Conservation (phyloP, 2,888 invertebrate species). For the Oxyscelio sp. region DNA sequence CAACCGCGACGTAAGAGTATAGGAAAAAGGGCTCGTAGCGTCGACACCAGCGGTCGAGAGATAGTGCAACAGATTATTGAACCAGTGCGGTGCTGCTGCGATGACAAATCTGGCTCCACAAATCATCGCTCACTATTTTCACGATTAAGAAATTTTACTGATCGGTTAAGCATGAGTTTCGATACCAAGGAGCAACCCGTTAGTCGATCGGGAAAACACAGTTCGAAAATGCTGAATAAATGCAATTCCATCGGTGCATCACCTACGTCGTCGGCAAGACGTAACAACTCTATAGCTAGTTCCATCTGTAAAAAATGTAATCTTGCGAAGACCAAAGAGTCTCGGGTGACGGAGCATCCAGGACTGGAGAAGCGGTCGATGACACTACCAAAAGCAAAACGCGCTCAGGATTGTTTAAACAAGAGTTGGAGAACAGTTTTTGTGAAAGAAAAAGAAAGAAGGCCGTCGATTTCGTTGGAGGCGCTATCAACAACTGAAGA, state of each 20-base stretch:
- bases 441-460: conserved; percentile 83
- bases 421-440: conserved; percentile 87
- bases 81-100: conserved; percentile 82
- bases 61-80: neutral
- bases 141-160: conserved; percentile 89
- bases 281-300: conserved; percentile 57
- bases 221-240: conserved; percentile 81
- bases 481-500: conserved; percentile 80
- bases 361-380: conserved; percentile 85
- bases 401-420: conserved; percentile 85
- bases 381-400: conserved; percentile 86
- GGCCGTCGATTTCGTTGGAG: conserved; percentile 86
- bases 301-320: conserved; percentile 85
- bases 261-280: conserved; percentile 69
- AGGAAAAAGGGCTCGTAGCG: too few species aligned
- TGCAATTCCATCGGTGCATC: conserved; percentile 82
- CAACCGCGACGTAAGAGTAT: conserved; percentile 86
- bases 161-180: conserved; percentile 89
- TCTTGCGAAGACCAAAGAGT: conserved; percentile 79
- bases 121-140: conserved; percentile 89
- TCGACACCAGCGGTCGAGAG: conserved; percentile 15
- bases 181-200: conserved; percentile 87
- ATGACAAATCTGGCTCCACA: conserved; percentile 84
- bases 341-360: conserved; percentile 78
- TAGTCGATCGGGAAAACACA: conserved; percentile 78